Percentiles rank a stretch among this genome's conserved stretches.
These are phyloP conservation scores for Marmota monax DNA, from an alignment of 2,113 vertebrate genomes.

Conservation along the genomic window DNA sequence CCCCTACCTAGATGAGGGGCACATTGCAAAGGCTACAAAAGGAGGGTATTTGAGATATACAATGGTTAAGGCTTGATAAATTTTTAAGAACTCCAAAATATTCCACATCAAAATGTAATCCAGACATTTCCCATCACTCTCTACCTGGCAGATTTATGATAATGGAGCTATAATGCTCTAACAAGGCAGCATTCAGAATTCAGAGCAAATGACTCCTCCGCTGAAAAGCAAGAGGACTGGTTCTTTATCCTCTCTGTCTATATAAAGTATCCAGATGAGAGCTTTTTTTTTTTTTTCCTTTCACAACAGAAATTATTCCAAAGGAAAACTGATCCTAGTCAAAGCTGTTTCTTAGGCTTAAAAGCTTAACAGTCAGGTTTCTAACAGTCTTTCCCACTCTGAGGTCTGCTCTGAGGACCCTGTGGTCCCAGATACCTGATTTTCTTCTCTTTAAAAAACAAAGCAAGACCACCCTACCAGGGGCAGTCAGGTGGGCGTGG, in stretches of 20 bases:
- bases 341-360: slow-evolving; percentile 21
- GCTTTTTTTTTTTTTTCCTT: too few relatives aligned
- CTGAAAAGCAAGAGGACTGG: background rate
- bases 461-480: background rate
- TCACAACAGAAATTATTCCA: slow-evolving; percentile 17
- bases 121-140: background rate
- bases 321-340: slow-evolving; percentile 24
- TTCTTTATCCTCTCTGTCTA: background rate
- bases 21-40: background rate
- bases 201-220: background rate
- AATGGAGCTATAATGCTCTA: slow-evolving; percentile 10
- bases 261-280: background rate
- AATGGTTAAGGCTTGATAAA: background rate
- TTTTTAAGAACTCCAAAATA: slow-evolving; percentile 9
- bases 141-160: slow-evolving; percentile 41
- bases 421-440: background rate
- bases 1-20: background rate
- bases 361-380: background rate
- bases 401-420: background rate
- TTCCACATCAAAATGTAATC: slow-evolving; percentile 45
- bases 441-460: background rate
- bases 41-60: background rate
- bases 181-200: background rate
- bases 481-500: accelerated
- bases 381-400: background rate